Conservation (phyloP, 2,888 invertebrate species). For the Julus scandinavius region DNA sequence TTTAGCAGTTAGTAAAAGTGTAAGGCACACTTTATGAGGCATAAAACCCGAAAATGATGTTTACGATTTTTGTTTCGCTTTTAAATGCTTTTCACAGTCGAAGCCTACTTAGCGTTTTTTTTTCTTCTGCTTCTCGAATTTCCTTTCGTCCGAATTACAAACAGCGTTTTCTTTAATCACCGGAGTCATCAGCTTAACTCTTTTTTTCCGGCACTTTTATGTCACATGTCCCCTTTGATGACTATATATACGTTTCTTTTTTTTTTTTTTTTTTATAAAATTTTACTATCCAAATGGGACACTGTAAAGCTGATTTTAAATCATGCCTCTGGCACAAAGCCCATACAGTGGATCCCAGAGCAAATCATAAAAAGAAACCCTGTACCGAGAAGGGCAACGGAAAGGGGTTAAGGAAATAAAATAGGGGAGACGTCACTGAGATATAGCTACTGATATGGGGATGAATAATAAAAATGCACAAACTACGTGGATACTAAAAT, state of each 20-base stretch:
- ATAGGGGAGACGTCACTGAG: neutral
- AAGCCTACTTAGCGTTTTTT: neutral
- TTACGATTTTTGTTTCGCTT: conserved; percentile 25
- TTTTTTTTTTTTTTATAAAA: neutral
- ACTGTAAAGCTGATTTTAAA: conserved; percentile 1
- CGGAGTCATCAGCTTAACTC: conserved; percentile 23
- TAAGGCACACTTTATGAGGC: conserved; percentile 33
- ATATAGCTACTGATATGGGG: neutral
- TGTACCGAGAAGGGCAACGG: neutral
- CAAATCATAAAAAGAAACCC: conserved; percentile 17
- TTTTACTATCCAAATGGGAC: conserved; percentile 18
- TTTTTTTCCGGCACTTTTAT: conserved; percentile 30
- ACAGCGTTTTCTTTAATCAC: neutral
- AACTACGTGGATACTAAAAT: neutral
- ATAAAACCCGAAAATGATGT: conserved; percentile 19
- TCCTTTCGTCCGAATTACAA: neutral
- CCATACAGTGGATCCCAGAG: neutral
- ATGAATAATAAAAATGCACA: conserved; percentile 20
- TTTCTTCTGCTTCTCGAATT: neutral
- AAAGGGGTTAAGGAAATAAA: conserved; percentile 31
- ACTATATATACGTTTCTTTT: too few species aligned
- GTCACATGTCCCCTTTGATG: neutral
- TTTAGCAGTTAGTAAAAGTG: conserved; percentile 33
- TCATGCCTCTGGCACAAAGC: neutral
- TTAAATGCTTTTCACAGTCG: neutral